A percentile compares a stretch with the other conserved stretches of the same genome.
Evolutionary conservation across 92 coral and sea anemone species (phyloP).

Genomic region (Bergia sp.): DNA sequence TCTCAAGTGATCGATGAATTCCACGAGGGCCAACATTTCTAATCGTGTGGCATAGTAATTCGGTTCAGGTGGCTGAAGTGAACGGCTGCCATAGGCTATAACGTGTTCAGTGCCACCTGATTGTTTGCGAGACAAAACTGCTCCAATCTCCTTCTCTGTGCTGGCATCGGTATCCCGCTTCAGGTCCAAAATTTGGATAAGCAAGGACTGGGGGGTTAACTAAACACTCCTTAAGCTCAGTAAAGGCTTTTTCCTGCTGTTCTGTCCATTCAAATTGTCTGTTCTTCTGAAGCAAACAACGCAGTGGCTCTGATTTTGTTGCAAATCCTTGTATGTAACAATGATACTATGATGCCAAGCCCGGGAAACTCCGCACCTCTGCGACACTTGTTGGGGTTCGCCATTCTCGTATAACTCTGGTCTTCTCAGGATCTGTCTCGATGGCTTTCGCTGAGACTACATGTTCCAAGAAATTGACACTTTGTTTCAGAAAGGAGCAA

Average conservation of each 20-base stretch:
- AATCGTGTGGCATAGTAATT: conserved; percentile 50
- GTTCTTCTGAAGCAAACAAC: conserved; percentile 46
- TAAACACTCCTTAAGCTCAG: no score
- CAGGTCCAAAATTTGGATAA: conserved; percentile 57
- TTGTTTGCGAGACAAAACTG: conserved; percentile 50
- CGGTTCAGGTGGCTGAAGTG: conserved; percentile 44
- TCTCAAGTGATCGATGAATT: conserved; percentile 48
- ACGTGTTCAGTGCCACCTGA: conserved; percentile 46
- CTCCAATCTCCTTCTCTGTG: conserved; percentile 48
- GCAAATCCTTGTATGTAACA: conserved; percentile 34
- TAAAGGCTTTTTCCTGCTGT: no score
- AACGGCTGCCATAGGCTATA: conserved; percentile 43
- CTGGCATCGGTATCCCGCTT: conserved; percentile 56
- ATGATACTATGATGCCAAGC: conserved; percentile 34
- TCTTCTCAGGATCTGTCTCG: conserved; percentile 51
- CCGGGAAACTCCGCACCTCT: conserved; percentile 42
- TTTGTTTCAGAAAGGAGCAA: conserved; percentile 35
- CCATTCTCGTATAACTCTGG: conserved; percentile 48
- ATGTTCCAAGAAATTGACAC: conserved; percentile 42
- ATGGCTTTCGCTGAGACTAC: conserved; percentile 52
- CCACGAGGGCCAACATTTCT: conserved; percentile 46
- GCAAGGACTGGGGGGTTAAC: conserved; percentile 59
- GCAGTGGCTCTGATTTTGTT: not conserved
- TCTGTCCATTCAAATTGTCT: conserved; percentile 33
- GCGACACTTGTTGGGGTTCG: conserved; percentile 40